phyloP scores from a whole-genome alignment of 2,113 vertebrate species.

The Tricholaema leucomelas region DNA sequence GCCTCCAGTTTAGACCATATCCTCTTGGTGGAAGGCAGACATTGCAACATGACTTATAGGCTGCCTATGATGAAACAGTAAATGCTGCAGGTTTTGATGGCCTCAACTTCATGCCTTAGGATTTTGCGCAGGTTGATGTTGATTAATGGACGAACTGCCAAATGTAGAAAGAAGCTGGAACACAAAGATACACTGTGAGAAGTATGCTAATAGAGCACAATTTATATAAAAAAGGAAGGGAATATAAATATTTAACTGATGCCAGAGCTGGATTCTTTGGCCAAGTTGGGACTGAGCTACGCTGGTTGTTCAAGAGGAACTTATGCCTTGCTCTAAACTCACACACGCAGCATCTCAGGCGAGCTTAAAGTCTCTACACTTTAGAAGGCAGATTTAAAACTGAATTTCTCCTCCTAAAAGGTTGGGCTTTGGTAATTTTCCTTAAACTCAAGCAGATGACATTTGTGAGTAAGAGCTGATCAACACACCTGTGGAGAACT shows the following conservation, averaged over 20 bases:
- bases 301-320: conserved; percentile 56
- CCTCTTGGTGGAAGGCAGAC: conserved; percentile 33
- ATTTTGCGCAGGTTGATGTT: conserved; percentile 55
- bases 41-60: conserved; percentile 58
- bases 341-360: not conserved
- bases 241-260: conserved; percentile 77
- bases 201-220: conserved; percentile 74
- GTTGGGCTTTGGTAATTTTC: not conserved
- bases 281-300: conserved; percentile 61
- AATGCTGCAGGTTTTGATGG: conserved; percentile 28
- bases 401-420: conserved; percentile 4
- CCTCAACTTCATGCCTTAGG: conserved; percentile 53
- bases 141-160: conserved; percentile 71
- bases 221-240: conserved; percentile 72
- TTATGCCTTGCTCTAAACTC: not conserved
- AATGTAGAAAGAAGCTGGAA: conserved; percentile 62
- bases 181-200: conserved; percentile 77
- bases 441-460: not conserved
- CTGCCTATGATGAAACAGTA: conserved; percentile 49
- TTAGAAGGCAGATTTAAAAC: not conserved
- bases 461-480: not conserved
- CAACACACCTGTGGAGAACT: rapidly evolving
- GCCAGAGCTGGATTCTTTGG: conserved; percentile 60
- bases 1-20: conserved; percentile 32
- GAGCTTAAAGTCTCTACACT: not conserved